A percentile compares a stretch with the other conserved stretches of the same genome.
Conservation (phyloP, 2,797 vertebrate species). For the Avahi laniger region DNA sequence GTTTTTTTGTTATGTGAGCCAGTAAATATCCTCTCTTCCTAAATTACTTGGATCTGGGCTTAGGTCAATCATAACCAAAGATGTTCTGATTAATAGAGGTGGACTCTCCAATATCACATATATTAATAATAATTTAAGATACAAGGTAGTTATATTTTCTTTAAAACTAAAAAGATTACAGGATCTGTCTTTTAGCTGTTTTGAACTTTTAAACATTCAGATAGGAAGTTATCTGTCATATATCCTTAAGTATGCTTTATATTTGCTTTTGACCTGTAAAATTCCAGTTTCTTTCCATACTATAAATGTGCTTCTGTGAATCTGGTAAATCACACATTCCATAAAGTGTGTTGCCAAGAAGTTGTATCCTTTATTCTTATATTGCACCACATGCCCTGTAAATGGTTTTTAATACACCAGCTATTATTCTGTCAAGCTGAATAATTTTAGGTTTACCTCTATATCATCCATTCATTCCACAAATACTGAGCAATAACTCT, state of each 20-base stretch:
- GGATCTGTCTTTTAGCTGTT: background rate
- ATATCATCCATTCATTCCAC: background rate
- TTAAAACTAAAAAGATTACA: background rate
- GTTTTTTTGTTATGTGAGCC: background rate
- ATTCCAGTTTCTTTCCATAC: background rate
- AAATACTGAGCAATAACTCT: background rate
- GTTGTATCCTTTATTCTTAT: background rate
- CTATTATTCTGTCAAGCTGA: background rate
- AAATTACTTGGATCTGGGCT: background rate
- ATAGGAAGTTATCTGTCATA: background rate
- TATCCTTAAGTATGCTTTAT: background rate
- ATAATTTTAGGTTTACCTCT: constrained; percentile 7
- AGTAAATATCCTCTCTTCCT: background rate
- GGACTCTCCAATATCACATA: background rate
- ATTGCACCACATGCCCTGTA: background rate
- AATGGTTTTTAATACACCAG: background rate
- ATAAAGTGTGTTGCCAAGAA: background rate
- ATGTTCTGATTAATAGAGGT: background rate
- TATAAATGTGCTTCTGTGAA: background rate
- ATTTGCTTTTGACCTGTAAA: constrained; percentile 16
- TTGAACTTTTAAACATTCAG: background rate
- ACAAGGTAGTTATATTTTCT: background rate
- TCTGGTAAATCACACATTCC: background rate
- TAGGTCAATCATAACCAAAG: background rate
- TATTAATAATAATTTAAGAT: background rate